A percentile compares a stretch with the other conserved stretches of the same genome.
Conservation (phyloP, 2,113 vertebrate genomes). For the Eclectus roratus region DNA sequence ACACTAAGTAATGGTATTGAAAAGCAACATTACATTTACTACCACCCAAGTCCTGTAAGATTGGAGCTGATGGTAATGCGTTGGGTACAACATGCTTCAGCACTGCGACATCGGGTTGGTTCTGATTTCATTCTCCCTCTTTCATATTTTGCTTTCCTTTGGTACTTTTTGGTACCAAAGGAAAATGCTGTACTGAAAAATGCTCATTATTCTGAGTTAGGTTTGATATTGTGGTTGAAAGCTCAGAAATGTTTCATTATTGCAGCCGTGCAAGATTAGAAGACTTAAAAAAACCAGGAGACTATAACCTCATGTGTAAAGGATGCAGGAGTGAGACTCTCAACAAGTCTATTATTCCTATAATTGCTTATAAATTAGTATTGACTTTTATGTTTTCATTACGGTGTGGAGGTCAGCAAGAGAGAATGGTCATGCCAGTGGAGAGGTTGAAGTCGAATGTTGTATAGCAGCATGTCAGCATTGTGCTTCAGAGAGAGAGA, state of each 20-base stretch:
- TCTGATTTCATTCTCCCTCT: background rate
- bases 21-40: background rate
- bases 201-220: background rate
- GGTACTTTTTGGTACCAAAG: background rate
- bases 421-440: background rate
- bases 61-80: background rate
- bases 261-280: background rate
- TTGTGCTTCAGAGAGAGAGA: background rate
- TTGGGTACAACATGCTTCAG: background rate
- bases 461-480: background rate
- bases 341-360: background rate
- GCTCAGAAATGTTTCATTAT: background rate
- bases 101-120: rapidly evolving
- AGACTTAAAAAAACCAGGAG: background rate
- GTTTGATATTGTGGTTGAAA: background rate
- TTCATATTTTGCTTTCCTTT: background rate
- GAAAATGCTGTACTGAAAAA: background rate
- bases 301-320: background rate
- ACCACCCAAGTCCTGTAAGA: background rate
- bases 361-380: background rate
- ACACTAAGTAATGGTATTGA: background rate
- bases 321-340: background rate
- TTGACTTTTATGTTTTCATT: background rate
- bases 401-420: background rate
- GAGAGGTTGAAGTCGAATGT: background rate